Percentiles rank a stretch among this genome's conserved stretches.
Evolutionary conservation across 2,113 vertebrate species (phyloP).

Genomic region (Haemorhous mexicanus): DNA sequence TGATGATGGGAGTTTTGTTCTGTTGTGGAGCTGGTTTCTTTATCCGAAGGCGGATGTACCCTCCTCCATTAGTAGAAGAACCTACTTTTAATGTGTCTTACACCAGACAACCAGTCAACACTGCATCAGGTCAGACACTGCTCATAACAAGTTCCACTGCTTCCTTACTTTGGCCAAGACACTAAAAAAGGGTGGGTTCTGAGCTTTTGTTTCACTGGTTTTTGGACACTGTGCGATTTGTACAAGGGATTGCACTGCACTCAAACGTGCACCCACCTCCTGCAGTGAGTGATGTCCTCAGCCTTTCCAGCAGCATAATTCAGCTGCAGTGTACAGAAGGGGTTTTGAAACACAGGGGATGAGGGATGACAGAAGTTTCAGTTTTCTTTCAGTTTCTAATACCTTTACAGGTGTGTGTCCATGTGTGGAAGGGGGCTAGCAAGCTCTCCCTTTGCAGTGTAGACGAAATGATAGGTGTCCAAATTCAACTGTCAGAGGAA

Average conservation of each 20-base stretch:
- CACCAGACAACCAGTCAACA: slow-evolving; percentile 84
- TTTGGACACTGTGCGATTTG: neutral
- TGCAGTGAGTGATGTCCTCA: neutral
- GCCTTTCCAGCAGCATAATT: neutral
- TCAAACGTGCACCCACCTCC: neutral
- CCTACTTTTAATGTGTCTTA: slow-evolving; percentile 94
- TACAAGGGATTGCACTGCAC: neutral
- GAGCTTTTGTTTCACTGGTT: neutral
- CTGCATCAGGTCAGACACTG: slow-evolving; percentile 81
- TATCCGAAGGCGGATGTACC: slow-evolving; percentile 92
- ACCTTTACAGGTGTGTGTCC: neutral
- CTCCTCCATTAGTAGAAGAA: slow-evolving; percentile 88
- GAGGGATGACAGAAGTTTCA: neutral
- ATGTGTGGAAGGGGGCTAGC: neutral
- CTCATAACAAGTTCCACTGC: neutral
- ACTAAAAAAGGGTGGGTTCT: neutral
- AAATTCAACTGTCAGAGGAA: neutral
- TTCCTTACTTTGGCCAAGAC: neutral
- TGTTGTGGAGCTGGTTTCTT: slow-evolving; percentile 96
- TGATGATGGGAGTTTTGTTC: slow-evolving; percentile 98
- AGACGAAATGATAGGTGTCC: neutral
- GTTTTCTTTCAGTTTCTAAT: neutral
- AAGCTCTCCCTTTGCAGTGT: neutral
- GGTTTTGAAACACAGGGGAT: neutral
- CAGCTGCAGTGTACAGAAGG: neutral